Base-by-base conservation (phyloP, 2,797 vertebrate species). In the Microchirus variegatus region DNA sequence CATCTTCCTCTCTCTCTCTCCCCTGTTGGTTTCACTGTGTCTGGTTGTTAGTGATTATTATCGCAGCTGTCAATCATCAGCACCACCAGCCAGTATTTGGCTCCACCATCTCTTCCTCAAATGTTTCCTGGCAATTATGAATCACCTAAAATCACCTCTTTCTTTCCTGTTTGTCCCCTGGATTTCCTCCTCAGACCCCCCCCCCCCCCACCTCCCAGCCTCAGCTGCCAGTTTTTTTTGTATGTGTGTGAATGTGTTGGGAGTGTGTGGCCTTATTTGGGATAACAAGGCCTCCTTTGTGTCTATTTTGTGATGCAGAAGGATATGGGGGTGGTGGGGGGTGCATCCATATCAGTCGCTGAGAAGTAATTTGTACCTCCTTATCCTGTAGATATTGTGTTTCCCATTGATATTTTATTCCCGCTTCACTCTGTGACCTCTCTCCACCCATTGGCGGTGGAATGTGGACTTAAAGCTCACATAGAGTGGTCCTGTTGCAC, bases 21-120 rank as follows among this genome's bases (percentile, higher is more conserved):
- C 70, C 72, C 72, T 54, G 26, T 52, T 53, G 37, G 14, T 60
- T 73, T 73, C 63, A 53, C 62, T 76, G 66, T 84, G 79, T 88
- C 77, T 35, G 76, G 70, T 92, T 86, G 80, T 92, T 92, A 90
- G 83, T 64, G 77, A 70, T 75, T 78, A 92, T 93, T 91, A 92
- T 83, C 76, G 13, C 59, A 85, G 73, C 88, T 85, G 87, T 88
- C 91, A 89, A 45, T 92, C 89, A 92, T 75, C 41, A 67, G 60
- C n/a, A 2, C 65, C 79, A 70, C 77, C 17, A 13, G 64, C 9
- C 63, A 51, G 53, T 60, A 44, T 62, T 63, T 22, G 40, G 54
- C 51, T 65, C 48, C 46, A 19, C 47, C 53, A 17, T 59, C 59
- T 60, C 36, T 10, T 10, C 49, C 58, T 67, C 56, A 42, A 26